phyloP scores from a whole-genome alignment of 2,888 invertebrate species.

The Hofmannophila pseudospretella region DNA sequence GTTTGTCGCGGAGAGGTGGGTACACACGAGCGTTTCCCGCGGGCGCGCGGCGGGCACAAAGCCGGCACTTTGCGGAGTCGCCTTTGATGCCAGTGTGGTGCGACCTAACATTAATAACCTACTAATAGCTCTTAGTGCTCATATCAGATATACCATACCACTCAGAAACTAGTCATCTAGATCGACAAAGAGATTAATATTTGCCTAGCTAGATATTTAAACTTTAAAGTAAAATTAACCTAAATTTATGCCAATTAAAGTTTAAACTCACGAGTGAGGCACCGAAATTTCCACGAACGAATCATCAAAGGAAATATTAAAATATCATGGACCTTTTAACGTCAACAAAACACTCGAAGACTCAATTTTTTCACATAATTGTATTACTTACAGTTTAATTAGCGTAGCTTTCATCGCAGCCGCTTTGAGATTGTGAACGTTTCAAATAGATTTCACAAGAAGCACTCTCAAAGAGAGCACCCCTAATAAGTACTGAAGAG shows the following conservation, averaged over 20 bases:
- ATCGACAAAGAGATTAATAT: neutral
- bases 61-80: conserved; percentile 66
- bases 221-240: neutral
- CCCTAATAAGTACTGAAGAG: conserved; percentile 79
- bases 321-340: conserved; percentile 43
- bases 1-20: conserved; percentile 50
- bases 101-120: conserved; percentile 69
- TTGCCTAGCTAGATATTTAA: too few species aligned
- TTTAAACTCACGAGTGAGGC: neutral
- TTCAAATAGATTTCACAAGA: conserved; percentile 77
- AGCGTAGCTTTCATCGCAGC: conserved; percentile 71
- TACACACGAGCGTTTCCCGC: conserved; percentile 36
- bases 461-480: conserved; percentile 77
- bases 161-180: neutral
- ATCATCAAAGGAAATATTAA: conserved; percentile 25
- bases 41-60: conserved; percentile 48
- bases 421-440: conserved; percentile 75
- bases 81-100: conserved; percentile 61
- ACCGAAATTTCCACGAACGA: conserved; percentile 2
- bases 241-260: neutral
- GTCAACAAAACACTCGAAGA: conserved; percentile 49
- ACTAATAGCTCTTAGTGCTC: conserved; percentile 39
- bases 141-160: neutral
- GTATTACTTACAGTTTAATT: conserved; percentile 77
- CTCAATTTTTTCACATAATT: conserved; percentile 72